Percentiles rank a stretch among this genome's conserved stretches.
Evolutionary conservation across 2,797 vertebrate genomes (phyloP).

Genomic region (Fistularia commersonii): DNA sequence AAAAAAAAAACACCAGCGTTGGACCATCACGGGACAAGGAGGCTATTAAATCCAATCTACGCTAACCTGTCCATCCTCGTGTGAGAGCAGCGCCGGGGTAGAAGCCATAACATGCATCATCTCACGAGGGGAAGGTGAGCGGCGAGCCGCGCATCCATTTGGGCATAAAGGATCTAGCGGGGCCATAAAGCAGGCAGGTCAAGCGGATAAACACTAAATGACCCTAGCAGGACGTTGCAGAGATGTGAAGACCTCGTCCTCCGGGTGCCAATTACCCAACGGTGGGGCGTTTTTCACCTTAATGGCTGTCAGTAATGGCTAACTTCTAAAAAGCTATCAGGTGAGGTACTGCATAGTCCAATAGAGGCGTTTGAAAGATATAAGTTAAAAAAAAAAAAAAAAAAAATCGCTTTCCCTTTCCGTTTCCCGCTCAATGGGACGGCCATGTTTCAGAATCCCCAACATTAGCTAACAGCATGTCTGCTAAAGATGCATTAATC

Average conservation of each 20-base stretch:
- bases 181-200: constrained; percentile 46
- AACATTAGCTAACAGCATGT: constrained; percentile 2
- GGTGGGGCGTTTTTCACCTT: constrained; percentile 41
- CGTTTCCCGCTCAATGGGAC: no score
- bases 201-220: constrained; percentile 52
- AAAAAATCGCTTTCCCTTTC: not conserved
- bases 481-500: not conserved
- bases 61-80: constrained; percentile 2
- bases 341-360: no score
- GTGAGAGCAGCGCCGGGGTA: constrained; percentile 13
- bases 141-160: constrained; percentile 41
- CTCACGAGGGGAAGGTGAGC: constrained; percentile 29
- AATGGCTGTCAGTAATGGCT: constrained; percentile 27
- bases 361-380: no score
- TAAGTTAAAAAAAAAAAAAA: no score
- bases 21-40: no score
- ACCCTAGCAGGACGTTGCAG: constrained; percentile 24
- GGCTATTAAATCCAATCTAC: no score
- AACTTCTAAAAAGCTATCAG: constrained; percentile 17
- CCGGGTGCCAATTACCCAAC: constrained; percentile 41
- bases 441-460: not conserved
- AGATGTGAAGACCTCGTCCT: constrained; percentile 29
- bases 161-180: constrained; percentile 62
- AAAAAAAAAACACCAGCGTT: no score
- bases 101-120: constrained; percentile 17